Evolutionary conservation across 2,797 vertebrate species (phyloP), one percentile per base, ranked within the genome.

Genomic region (Loriculus beryllinus): DNA sequence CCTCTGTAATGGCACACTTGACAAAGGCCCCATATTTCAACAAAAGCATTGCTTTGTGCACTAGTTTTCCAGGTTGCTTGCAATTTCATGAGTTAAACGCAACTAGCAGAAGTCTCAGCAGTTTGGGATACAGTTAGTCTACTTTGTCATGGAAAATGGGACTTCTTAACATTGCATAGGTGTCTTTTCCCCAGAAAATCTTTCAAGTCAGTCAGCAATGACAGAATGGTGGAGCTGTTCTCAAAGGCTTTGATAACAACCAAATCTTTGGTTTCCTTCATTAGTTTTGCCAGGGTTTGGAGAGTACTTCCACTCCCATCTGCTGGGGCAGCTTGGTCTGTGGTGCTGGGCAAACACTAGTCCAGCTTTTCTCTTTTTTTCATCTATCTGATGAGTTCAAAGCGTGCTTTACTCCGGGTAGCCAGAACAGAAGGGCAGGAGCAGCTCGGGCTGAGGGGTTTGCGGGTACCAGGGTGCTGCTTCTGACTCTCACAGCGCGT

Each of bases 391-490:
- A 80, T 3, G 47, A 20, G 17, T 1, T 59, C 39, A 7, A 1
- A 35, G 6, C 9, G 11, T 0, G 42, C 17, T 20, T 2, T 6
- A 0, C 10, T 6, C 33, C 0, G 2, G 14, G 35, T 2, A 45
- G 19, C 25, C 48, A 2, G 54, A 7, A 15, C 45, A 2, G 60
- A 7, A 18, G 28, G 23, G 37, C 45, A 11, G 54, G 29, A 1
- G 25, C 3, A 7, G 49, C 40, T 26, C 40, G 2, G 74, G 68
- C 48, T 7, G 21, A 5, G 22, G 7, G n/a, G 7, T 14, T 78
- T 3, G 42, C 0, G 33, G 10, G 16, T 10, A 5, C 13, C 23
- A 3, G n/a, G 11, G 8, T 17, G 29, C 80, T 4, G 45, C 45
- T 35, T 14, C 39, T 13, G 39, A 2, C 43, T 42, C 9, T 15